Conservation (phyloP, 1,140 invertebrate species). For the Trichogramma pretiosum region DNA sequence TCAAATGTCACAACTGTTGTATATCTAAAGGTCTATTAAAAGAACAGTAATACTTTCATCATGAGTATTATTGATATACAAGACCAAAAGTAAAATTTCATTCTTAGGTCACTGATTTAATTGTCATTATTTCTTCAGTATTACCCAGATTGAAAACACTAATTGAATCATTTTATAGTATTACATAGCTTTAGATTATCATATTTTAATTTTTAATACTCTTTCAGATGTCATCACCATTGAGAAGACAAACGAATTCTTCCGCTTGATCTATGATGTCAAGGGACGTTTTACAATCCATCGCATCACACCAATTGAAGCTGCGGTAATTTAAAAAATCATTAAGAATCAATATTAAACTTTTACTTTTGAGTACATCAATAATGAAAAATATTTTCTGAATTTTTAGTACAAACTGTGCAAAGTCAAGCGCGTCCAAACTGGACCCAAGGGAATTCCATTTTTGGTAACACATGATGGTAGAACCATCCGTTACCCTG, state of each 20-base stretch:
- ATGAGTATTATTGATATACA: constrained; percentile 34
- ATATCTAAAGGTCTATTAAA: constrained; percentile 23
- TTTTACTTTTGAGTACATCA: not conserved
- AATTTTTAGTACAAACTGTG: constrained; percentile 95
- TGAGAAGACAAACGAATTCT: constrained; percentile 95
- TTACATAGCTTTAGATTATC: no score
- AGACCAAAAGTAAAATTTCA: constrained; percentile 36
- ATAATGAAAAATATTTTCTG: constrained; percentile 29
- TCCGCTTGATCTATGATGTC: constrained; percentile 96
- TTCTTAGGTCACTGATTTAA: constrained; percentile 47
- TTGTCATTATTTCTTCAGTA: constrained; percentile 42
- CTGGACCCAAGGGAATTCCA: constrained; percentile 91
- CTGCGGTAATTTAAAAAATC: constrained; percentile 59
- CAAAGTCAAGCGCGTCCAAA: constrained; percentile 82
- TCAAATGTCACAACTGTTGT: not conserved
- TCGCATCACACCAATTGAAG: constrained; percentile 92
- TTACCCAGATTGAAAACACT: constrained; percentile 49
- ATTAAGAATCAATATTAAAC: not conserved
- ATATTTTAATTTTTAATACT: constrained; percentile 21
- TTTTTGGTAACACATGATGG: constrained; percentile 95
- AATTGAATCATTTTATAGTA: no score
- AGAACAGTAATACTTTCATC: constrained; percentile 41
- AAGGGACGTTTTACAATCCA: constrained; percentile 98
- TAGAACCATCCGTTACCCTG: constrained; percentile 95
- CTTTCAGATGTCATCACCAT: constrained; percentile 94